Evolutionary conservation across 2,113 vertebrate genomes (phyloP).

Genomic region (Pungitius pungitius): DNA sequence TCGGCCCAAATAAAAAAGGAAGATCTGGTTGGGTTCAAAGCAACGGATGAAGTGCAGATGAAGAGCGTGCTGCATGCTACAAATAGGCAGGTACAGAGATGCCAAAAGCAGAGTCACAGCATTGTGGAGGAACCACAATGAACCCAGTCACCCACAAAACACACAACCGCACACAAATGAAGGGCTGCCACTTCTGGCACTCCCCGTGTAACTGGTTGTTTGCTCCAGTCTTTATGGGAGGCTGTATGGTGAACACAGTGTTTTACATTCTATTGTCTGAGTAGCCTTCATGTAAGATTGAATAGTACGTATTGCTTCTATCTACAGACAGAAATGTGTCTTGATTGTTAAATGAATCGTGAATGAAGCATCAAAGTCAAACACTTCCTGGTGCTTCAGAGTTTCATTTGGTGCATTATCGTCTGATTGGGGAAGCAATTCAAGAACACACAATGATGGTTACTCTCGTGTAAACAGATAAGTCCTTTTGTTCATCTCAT

Average conservation of each 20-base stretch:
- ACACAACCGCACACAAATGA: slow-evolving; percentile 10
- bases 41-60: background rate
- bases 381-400: slow-evolving; percentile 13
- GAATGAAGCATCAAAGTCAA: slow-evolving; percentile 5
- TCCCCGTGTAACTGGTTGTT: slow-evolving; percentile 5
- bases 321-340: background rate
- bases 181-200: slow-evolving; percentile 11
- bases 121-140: slow-evolving; percentile 2
- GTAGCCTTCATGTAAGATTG: background rate
- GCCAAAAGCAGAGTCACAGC: slow-evolving; percentile 10
- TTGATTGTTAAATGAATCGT: background rate
- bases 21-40: background rate
- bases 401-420: slow-evolving; percentile 14
- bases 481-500: slow-evolving; percentile 58
- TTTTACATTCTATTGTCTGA: background rate
- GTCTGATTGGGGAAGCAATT: too few species aligned
- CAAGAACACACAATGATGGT: slow-evolving; percentile 14
- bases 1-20: background rate
- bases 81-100: slow-evolving; percentile 26
- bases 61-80: background rate
- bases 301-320: background rate
- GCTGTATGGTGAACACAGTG: background rate
- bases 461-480: slow-evolving; percentile 45
- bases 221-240: background rate
- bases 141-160: slow-evolving; percentile 6